phyloP scores from a whole-genome alignment of 2,888 invertebrate species.

The Deilephila porcellus region DNA sequence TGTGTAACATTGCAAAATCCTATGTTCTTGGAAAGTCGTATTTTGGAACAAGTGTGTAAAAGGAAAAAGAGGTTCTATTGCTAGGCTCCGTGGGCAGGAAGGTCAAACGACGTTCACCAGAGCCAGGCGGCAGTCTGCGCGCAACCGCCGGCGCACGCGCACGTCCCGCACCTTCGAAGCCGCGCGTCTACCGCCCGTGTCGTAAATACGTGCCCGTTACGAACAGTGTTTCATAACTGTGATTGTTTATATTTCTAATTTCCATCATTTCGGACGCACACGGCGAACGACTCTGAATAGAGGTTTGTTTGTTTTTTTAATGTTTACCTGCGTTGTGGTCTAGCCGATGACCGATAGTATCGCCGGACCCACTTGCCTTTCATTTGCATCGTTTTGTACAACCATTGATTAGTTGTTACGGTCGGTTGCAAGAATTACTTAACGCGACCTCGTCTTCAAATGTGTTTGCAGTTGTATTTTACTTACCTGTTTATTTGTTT shows the following conservation, averaged over 20 bases:
- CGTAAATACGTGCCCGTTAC: slow-evolving; percentile 74
- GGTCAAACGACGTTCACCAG: slow-evolving; percentile 79
- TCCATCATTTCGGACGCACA: slow-evolving; percentile 55
- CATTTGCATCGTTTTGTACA: slow-evolving; percentile 74
- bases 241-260: slow-evolving; percentile 70
- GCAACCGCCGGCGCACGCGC: slow-evolving; percentile 75
- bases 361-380: slow-evolving; percentile 57
- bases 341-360: slow-evolving; percentile 62
- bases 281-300: slow-evolving; percentile 63
- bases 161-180: slow-evolving; percentile 48
- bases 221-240: slow-evolving; percentile 75
- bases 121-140: slow-evolving; percentile 70
- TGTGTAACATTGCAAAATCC: neutral
- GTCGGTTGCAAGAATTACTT: slow-evolving; percentile 70
- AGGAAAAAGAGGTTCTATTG: slow-evolving; percentile 71
- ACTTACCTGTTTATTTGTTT: neutral
- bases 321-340: slow-evolving; percentile 50
- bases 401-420: slow-evolving; percentile 74
- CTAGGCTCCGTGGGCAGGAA: slow-evolving; percentile 78
- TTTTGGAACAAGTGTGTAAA: slow-evolving; percentile 59
- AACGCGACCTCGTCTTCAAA: slow-evolving; percentile 63
- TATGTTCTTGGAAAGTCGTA: slow-evolving; percentile 43
- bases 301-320: slow-evolving; percentile 69
- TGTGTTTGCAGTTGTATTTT: slow-evolving; percentile 8
- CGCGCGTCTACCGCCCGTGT: slow-evolving; percentile 54